Evolutionary conservation across 2,888 invertebrate species (phyloP), one percentile per base, ranked within the genome.

Genomic region (Osmoderma eremita): DNA sequence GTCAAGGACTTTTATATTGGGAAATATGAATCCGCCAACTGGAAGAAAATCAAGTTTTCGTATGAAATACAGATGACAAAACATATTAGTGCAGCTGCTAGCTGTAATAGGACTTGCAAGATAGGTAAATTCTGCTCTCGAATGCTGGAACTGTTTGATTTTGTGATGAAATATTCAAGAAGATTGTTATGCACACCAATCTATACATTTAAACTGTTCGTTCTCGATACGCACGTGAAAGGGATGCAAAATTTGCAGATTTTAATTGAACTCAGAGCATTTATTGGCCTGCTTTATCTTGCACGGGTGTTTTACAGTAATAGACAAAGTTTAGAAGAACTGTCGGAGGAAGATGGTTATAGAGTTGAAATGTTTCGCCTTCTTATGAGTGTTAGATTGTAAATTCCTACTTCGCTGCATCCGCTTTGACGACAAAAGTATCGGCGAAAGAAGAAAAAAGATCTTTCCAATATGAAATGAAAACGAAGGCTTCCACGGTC

Each of bases 231-330:
- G 10, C 56, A 20, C 36, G 71, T 63, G 66, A 67, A 49, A 68
- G 74, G 62, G 68, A 74, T 67, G 69, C 68, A 49, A 67, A 53
- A 39, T 54, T 41, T 36, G 73, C 73, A 17, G 70, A 75, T 70
- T 48, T 61, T 39, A n/a, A 70, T 69, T 50, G 74, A 76, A 71
- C 45, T 74, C 22, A 70, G 72, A 61, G 72, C 71, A 51, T 74
- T 75, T 61, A 75, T 76, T 70, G 73, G 74, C 12, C 63, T 74
- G 49, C 63, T 76, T 41, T 75, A 75, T 62, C 65, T 75, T 24
- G 70, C 75, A 54, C 74, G 74, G 45, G 71, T 71, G n/a, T 70
- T 63, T 36, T 10, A 36, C 36, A 36, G 36, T 36, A 36, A 36
- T 36, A 36, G 36, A 36, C 36, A 36, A 36, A 42, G 42, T 42